A percentile compares a stretch with the other conserved stretches of the same genome.
Evolutionary conservation across 2,888 invertebrate genomes (phyloP).

Genomic region (Erynnis tages): DNA sequence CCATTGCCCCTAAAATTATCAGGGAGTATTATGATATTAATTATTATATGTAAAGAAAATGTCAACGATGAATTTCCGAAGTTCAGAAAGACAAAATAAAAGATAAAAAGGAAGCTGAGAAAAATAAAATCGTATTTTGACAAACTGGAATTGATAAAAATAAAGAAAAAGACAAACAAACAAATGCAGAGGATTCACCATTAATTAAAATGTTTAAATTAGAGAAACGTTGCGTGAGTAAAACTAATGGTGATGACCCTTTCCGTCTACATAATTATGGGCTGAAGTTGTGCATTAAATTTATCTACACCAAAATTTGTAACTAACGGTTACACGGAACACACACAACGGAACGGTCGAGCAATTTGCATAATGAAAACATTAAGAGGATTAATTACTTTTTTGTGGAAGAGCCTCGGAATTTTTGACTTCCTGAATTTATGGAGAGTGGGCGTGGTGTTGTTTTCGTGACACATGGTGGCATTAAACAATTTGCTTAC

Average conservation of each 20-base stretch:
- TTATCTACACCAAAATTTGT: constrained; percentile 22
- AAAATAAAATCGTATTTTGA: no score
- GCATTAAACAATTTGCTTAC: background rate
- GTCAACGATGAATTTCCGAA: no score
- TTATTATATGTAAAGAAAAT: no score
- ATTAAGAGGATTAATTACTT: constrained; percentile 28
- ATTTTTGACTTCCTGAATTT: constrained; percentile 11
- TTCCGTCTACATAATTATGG: constrained; percentile 7
- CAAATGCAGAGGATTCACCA: no score
- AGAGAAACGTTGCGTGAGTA: constrained; percentile 1
- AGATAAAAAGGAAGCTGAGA: no score
- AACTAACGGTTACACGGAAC: no score
- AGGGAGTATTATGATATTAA: no score
- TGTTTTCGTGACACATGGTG: background rate
- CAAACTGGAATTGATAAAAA: no score
- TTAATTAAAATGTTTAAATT: no score
- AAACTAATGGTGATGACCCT: constrained; percentile 19
- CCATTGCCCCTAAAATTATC: no score
- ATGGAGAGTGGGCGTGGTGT: constrained; percentile 11
- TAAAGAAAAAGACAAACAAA: no score
- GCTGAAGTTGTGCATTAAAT: constrained; percentile 16
- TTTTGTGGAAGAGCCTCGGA: constrained; percentile 26
- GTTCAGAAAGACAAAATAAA: no score
- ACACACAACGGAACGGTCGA: constrained; percentile 13
- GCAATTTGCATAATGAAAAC: constrained; percentile 29